These are phyloP conservation scores for Dicycla oo DNA, from an alignment of 2,888 invertebrate species.

Conservation along the genomic window DNA sequence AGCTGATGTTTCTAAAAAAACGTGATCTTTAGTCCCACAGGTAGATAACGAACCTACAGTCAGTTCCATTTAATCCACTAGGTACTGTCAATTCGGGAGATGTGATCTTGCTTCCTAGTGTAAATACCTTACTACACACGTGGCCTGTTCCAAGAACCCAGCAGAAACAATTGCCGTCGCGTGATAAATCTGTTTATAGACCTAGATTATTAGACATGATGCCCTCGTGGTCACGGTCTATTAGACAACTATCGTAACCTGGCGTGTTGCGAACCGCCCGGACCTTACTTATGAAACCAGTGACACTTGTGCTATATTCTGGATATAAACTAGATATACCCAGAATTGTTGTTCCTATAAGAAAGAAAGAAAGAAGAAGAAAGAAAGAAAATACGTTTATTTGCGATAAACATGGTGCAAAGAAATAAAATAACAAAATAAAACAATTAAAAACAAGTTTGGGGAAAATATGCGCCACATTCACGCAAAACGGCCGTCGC, in stretches of 20 bases:
- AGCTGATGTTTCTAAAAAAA: neutral
- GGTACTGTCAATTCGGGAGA: neutral
- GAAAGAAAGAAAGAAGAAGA: no score
- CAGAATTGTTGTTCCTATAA: no score
- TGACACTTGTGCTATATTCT: neutral
- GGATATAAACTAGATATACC: neutral
- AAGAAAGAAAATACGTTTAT: no score
- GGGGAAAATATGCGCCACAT: no score
- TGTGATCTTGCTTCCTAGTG: conserved; percentile 6
- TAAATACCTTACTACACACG: neutral
- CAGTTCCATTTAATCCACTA: neutral
- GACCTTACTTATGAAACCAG: conserved; percentile 28
- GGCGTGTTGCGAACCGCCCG: conserved; percentile 17
- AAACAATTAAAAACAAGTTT: no score
- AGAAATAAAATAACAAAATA: no score
- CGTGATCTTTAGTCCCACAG: no score
- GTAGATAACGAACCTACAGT: neutral
- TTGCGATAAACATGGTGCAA: no score
- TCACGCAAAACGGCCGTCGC: no score
- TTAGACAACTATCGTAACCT: conserved; percentile 14
- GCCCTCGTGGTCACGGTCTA: conserved; percentile 38
- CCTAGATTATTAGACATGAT: conserved; percentile 14
- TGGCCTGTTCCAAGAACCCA: conserved; percentile 10
- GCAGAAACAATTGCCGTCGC: conserved; percentile 18
- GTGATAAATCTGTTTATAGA: conserved; percentile 36